Evolutionary conservation across 1,140 invertebrate genomes (phyloP), one percentile per base, ranked within the genome.

Genomic region (Philopotamus ludificatus): DNA sequence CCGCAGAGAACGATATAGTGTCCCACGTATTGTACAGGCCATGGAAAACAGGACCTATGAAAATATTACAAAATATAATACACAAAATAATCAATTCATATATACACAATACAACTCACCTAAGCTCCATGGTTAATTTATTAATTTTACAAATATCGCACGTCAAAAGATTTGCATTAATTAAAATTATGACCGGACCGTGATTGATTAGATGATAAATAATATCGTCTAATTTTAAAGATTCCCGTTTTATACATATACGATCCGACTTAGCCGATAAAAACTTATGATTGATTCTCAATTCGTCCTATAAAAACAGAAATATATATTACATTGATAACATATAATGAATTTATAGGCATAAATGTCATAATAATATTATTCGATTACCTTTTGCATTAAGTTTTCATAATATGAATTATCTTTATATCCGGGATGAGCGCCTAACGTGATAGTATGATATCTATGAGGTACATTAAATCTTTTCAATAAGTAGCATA

Each of bases 401-500:
- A 84, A 79, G 61, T 79, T 80, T 50, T 80, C 77, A 70, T 89
- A 89, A 73, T 87, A 89, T 15, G 78, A 74, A 69, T 87, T 83
- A 65, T 80, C 79, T 49, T 74, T 76, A 72, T 89, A 86, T 7
- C 80, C 82, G 26, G 85, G 83, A 77, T 89, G 85, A 12, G 89
- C 84, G 1, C 88, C 89, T n/a, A 88, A 71, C 4, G 85, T 86
- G 23, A 83, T 81, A 0, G 89, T 91, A 67, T 80, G 86, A 76
- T 88, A 87, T 21, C 77, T 73, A 73, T 88, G 86, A 1, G 75
- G 73, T 21, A 91, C 76, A 16, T 81, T 74, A 74, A 83, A 90
- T 72, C 83, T 82, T 63, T 84, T 81, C 39, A 91, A 76, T 34
- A 91, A 73, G 70, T 89, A 89, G 62, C 88, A 89, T 10, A 92